Evolutionary conservation across 1,140 invertebrate genomes (phyloP), one percentile per base, ranked within the genome.

Genomic region (Ladona fulva): DNA sequence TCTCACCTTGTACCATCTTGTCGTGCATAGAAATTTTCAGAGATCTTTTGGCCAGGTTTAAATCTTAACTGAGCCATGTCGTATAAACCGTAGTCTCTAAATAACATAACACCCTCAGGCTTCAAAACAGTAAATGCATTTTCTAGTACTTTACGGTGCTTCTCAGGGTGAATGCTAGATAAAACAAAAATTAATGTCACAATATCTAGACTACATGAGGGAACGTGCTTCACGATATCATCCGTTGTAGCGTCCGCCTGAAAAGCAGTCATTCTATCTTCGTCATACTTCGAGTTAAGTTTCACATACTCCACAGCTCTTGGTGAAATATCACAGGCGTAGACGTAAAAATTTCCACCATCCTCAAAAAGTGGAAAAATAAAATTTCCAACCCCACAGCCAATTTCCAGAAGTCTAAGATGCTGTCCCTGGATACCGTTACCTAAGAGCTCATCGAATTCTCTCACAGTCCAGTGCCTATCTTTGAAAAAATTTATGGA

Each of bases 351-450:
- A 0, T 88, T 83, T 74, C 88, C 84, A 42, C 91, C 89, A 81
- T 95, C 94, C 83, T 96, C 91, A 5, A 98, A 83, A 52, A 99
- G 83, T 0, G 98, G 97, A 86, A 95, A 99, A 75, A 99, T 88
- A 82, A 99, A 94, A 86, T 99, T 99, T 0, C 98, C 98, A 74
- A 98, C 97, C 8, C 98, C 98, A 87, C 97, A 99, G 0, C 98
- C 98, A 24, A 98, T 89, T 87, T 99, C 97, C 12, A 98, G 85
- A 42, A 92, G 87, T 1, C 87, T 83, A 10, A 79, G 8, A 25
- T 52, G 14, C 14, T 83, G 74, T 77, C 83, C 82, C 22, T 87
- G 77, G 16, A 1, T 6, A 66, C 52, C 14, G 5, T 12, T 22
- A 1, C 78, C 76, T 76, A 82, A 79, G 19, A 99, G 86, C 84